Evolutionary conservation across 2,797 vertebrate genomes (phyloP), one percentile per base, ranked within the genome.

Genomic region (Nothura maculosa): DNA sequence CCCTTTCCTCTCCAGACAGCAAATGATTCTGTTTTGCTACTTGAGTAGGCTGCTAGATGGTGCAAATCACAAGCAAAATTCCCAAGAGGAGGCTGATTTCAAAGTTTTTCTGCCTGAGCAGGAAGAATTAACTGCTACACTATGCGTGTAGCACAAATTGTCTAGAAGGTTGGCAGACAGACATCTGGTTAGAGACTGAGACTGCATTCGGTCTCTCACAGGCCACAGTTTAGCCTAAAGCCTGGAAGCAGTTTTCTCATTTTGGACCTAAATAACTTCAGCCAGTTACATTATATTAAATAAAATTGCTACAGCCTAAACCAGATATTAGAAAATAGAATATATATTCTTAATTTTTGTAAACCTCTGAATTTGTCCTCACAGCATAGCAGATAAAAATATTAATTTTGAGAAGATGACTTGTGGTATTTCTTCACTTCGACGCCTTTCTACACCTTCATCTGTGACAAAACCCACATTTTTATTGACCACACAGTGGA

Each of bases 401-500:
- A 97, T 99, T 16, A 57, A 98, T 96, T 99, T 99, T 73, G 79
- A 74, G 80, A 97, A 87, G 4, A 99, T 99, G 99, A 98, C 87
- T 10, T 97, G 64, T 30, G 36, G 1, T 28, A 34, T 10, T 4
- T 93, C 38, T 72, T 74, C 16, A 2, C 87, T 99, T 45, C 98
- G 98, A 12, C 99, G 99, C 13, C 94, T 99, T 62, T 99, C 98
- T 94, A 99, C 99, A 1, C 93, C 97, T 2, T 99, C 99, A 1
- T 98, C 98, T 0, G 96, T 98, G 50, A 95, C 86, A 4, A 98
- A 97, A 69, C 97, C 96, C 2, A 38, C 97, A 28, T 98, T 97
- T 50, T 68, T 97, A 27, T 97, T 99, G 34, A 98, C 99, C 55
- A 99, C 99, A 0, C 93, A 98, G 84, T 99, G 99, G 99, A 62